Percentiles rank a stretch among this genome's conserved stretches.
Conservation (phyloP, 2,113 vertebrate genomes). For the Ramphastos sulfuratus region DNA sequence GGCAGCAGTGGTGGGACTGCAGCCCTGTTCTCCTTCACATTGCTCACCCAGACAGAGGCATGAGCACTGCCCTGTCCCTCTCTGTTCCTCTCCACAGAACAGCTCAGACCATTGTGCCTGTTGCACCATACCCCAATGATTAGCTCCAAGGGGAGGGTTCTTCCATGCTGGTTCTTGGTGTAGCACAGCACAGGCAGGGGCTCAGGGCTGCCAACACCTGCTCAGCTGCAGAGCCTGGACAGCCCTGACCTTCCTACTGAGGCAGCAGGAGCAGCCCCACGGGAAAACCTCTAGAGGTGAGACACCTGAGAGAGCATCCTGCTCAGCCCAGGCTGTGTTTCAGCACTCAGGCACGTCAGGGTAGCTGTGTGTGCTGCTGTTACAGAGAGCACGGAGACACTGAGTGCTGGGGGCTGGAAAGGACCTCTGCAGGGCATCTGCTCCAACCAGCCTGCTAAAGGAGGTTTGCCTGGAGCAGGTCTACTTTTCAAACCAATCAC, state of each 20-base stretch:
- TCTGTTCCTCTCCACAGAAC: background rate
- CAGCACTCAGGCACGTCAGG: no score
- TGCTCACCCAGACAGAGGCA: accelerated
- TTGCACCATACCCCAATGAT: background rate
- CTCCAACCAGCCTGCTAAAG: no score
- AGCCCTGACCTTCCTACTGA: background rate
- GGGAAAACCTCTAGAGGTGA: background rate
- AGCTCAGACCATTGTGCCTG: background rate
- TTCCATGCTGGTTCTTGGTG: background rate
- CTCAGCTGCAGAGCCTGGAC: background rate
- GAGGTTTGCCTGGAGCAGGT: no score
- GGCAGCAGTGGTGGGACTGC: background rate
- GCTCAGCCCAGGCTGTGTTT: background rate
- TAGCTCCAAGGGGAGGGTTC: background rate
- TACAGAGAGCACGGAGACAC: background rate
- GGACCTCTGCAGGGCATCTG: no score
- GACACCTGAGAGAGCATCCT: background rate
- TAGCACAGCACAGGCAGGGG: accelerated
- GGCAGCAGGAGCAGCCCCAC: background rate
- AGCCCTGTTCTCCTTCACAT: background rate
- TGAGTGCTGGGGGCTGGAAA: no score
- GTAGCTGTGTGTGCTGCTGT: background rate
- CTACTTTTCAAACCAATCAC: background rate
- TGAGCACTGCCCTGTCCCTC: accelerated
- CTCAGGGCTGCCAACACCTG: background rate